Base-by-base conservation (phyloP, 1,140 invertebrate species). In the Steinernema feltiae region DNA sequence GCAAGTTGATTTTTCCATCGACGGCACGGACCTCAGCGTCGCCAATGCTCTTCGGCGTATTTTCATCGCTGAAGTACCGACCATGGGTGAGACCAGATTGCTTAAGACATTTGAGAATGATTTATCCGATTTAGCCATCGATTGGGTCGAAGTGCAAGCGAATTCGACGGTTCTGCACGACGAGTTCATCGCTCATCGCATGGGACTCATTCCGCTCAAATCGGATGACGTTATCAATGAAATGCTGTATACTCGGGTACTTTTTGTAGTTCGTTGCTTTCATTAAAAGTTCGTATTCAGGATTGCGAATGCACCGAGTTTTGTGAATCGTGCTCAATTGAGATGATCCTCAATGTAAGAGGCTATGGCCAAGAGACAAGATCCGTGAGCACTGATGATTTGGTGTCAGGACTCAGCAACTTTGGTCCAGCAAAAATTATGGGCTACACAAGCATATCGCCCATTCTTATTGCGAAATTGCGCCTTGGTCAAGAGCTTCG, bases 91-190 rank as follows among this genome's bases (percentile, higher is more conserved):
- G 84, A 78, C 72, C 70, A 21, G 15, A 30, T n/a, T 27, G 35
- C 70, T 71, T 32, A 24, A 7, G 30, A 1, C 15, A n/a, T 30
- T 27, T 69, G 29, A 53, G 31, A 32, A 63, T 21, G 21, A 30
- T 30, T 41, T 77, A 18, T 71, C 63, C 69, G 76, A 85, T 84
- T 72, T 94, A 90, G 97, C 97, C n/a, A 99, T 99, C 79, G 97
- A 99, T 89, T 99, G 96, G 97, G 94, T 99, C 18, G 96, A 99
- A 88, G 89, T 99, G 71, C 95, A 99, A 88, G 92, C 94, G 0
- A 99, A 99, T 88, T 97, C 96, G 0, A 96, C 95, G 21, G 96
- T 99, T 69, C 88, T 99, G 0, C 96, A 95, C 88, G 97, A 99
- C 87, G 97, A 99, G 89, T 99, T 99, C 87, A 90, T 99, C 71